A percentile compares a stretch with the other conserved stretches of the same genome.
These are phyloP conservation scores for Odontesthes bonariensis DNA, from an alignment of 2,113 vertebrate species.

Conservation along the genomic window DNA sequence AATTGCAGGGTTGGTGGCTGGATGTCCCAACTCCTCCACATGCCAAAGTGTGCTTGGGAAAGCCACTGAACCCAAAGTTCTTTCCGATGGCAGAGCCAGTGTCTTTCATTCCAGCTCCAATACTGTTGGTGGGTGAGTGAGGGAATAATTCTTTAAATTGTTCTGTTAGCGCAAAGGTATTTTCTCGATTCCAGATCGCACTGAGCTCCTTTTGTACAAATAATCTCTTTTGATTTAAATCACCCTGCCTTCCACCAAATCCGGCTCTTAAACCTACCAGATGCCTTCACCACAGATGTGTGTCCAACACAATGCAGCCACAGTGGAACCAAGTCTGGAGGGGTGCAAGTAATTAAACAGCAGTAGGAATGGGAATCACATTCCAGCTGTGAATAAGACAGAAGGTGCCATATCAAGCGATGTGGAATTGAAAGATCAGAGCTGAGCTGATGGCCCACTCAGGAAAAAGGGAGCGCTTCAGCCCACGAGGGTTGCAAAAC, in stretches of 20 bases:
- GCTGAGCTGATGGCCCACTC: conserved; percentile 54
- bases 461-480: conserved; percentile 19
- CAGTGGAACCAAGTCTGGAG: conserved; percentile 28
- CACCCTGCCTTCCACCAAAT: conserved; percentile 16
- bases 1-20: conserved; percentile 2
- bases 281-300: conserved; percentile 38
- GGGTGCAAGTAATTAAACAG: conserved; percentile 43
- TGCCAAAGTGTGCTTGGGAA: conserved; percentile 14
- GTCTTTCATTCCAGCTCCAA: background rate
- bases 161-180: background rate
- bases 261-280: conserved; percentile 32
- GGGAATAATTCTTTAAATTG: no score
- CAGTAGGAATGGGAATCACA: conserved; percentile 42
- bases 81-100: background rate
- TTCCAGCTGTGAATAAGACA: conserved; percentile 68
- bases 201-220: conserved; percentile 21
- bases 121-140: no score
- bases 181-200: background rate
- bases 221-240: conserved; percentile 34
- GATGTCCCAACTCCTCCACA: conserved; percentile 3
- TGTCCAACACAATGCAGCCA: conserved; percentile 31
- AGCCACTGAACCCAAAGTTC: background rate
- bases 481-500: conserved; percentile 39
- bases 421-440: conserved; percentile 52
- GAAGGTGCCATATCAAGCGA: conserved; percentile 37